Evolutionary conservation across 1,140 invertebrate genomes (phyloP).

Genomic region (Pentalonia nigronervosa): DNA sequence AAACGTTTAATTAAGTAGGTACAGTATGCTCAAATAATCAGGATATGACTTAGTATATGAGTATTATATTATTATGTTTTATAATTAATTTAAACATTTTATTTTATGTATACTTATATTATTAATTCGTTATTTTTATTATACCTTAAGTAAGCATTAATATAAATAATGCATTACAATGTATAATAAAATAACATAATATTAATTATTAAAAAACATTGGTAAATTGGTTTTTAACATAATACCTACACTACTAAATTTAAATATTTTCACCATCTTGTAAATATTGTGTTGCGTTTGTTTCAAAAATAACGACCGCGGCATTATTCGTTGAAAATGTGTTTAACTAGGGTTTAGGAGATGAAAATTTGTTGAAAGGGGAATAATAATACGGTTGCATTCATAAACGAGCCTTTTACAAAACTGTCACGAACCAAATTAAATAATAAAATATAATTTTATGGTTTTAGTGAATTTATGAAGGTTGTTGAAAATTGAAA

Average conservation of each 20-base stretch:
- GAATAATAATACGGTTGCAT: not conserved
- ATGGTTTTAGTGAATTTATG: conserved; percentile 30
- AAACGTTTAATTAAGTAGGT: no score
- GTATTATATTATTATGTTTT: no score
- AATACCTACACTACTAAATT: not conserved
- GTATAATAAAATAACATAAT: not conserved
- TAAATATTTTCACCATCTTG: not conserved
- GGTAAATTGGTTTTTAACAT: not conserved
- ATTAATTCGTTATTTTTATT: not conserved
- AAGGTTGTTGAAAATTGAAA: conserved; percentile 25
- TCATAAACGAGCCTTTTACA: not conserved
- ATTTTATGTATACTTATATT: not conserved
- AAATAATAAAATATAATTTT: conserved; percentile 21
- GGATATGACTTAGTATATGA: no score
- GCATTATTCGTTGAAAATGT: not conserved
- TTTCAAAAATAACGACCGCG: not conserved
- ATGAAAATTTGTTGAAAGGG: not conserved
- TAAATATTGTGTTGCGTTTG: not conserved
- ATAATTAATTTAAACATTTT: no score
- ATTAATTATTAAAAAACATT: not conserved
- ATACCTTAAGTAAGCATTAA: not conserved
- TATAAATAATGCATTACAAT: not conserved
- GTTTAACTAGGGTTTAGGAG: not conserved
- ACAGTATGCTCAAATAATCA: no score
- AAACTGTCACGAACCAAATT: conserved; percentile 36